Conservation (phyloP, 2,888 invertebrate species). For the Acanthoscelides obtectus region DNA sequence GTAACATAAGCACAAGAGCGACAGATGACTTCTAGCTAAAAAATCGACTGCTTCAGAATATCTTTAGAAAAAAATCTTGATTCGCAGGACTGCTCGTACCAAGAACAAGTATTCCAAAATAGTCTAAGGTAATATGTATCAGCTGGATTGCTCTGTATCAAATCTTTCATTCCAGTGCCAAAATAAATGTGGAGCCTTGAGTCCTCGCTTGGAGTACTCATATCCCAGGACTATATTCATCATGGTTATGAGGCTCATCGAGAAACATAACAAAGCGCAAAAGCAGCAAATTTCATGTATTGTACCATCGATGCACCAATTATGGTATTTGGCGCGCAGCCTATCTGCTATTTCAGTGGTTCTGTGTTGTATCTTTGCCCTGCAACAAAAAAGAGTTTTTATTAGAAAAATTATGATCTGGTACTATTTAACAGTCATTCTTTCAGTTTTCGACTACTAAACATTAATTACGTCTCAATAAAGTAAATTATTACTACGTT, state of each 20-base stretch:
- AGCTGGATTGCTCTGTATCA: background rate
- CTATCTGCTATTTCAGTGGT: slow-evolving; percentile 21
- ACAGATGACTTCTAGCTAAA: no score
- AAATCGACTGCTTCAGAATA: no score
- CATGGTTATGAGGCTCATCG: slow-evolving; percentile 39
- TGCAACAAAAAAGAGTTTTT: slow-evolving; percentile 27
- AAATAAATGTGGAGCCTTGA: slow-evolving; percentile 18
- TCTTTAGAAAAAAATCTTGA: no score
- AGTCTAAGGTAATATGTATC: no score
- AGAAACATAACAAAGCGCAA: slow-evolving; percentile 42
- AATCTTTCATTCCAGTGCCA: slow-evolving; percentile 15
- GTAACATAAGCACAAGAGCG: no score
- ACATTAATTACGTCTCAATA: no score
- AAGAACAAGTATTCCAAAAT: no score
- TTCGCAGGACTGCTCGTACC: no score
- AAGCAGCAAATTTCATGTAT: slow-evolving; percentile 37
- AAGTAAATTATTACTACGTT: no score
- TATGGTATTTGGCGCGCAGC: slow-evolving; percentile 27
- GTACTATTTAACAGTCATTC: no score
- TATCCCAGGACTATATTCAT: slow-evolving; percentile 41
- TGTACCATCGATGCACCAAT: slow-evolving; percentile 34
- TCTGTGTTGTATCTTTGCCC: slow-evolving; percentile 26
- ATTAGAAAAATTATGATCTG: no score
- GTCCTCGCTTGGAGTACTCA: slow-evolving; percentile 32
- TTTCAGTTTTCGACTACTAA: no score